Percentiles rank a stretch among this genome's conserved stretches.
phyloP scores from a whole-genome alignment of 2,797 vertebrate genomes.

The Cossypha dichroa region DNA sequence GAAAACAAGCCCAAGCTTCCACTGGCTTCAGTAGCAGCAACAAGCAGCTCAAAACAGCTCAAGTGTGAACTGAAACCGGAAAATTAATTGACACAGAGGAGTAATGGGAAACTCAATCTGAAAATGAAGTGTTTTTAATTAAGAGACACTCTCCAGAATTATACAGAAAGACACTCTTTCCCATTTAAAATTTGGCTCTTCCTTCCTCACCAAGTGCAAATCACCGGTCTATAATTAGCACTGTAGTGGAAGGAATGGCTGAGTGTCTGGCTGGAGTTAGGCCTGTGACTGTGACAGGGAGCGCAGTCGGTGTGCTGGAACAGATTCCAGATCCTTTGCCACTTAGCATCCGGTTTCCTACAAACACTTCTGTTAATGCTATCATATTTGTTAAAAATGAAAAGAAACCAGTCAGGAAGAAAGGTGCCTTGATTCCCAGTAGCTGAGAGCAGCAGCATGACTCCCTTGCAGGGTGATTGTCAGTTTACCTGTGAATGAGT shows the following conservation, averaged over 20 bases:
- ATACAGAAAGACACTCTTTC: neutral
- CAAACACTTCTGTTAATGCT: neutral
- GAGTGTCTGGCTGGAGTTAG: neutral
- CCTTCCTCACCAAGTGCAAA: neutral
- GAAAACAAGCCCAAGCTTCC: neutral
- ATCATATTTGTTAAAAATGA: neutral
- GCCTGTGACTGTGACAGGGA: neutral
- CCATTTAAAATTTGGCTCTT: slow-evolving; percentile 25
- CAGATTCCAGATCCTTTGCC: neutral
- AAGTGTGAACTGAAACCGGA: neutral
- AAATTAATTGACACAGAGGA: slow-evolving; percentile 25
- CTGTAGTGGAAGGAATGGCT: neutral
- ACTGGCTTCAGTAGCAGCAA: neutral
- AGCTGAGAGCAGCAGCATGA: neutral
- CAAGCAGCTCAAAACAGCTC: neutral
- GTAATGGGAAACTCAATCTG: slow-evolving; percentile 7
- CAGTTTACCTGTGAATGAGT: neutral
- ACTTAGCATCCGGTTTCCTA: neutral
- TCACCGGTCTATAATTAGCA: neutral
- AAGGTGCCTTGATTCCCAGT: neutral
- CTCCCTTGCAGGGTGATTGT: neutral
- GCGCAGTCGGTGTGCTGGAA: neutral
- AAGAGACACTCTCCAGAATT: slow-evolving; percentile 1
- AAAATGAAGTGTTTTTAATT: slow-evolving; percentile 47
- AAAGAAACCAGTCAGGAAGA: neutral